Conservation (phyloP, 2,113 vertebrate genomes). For the Empidonax alnorum region DNA sequence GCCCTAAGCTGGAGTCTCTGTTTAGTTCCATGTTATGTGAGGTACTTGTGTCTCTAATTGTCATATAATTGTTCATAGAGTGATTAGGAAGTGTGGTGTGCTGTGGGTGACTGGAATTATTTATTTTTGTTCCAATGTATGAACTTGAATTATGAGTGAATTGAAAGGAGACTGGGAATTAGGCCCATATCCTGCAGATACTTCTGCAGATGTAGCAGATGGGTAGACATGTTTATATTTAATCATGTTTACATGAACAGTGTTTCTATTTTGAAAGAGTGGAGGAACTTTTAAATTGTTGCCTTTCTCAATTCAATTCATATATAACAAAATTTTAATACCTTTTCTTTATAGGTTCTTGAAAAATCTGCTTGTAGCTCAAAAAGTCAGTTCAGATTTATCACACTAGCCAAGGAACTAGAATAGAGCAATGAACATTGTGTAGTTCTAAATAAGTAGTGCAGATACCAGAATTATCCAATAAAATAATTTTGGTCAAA, state of each 20-base stretch:
- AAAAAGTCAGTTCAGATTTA: neutral
- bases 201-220: slow-evolving; percentile 3
- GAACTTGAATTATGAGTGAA: neutral
- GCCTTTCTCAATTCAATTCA: neutral
- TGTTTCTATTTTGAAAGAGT: neutral
- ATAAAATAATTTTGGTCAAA: neutral
- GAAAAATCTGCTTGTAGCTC: neutral
- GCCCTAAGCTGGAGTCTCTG: neutral
- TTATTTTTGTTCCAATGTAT: slow-evolving; percentile 15
- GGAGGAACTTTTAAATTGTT: neutral
- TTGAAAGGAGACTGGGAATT: slow-evolving; percentile 15
- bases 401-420: neutral
- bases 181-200: neutral
- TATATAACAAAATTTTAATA: neutral
- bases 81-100: neutral
- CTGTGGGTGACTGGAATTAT: neutral
- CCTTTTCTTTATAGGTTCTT: neutral
- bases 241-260: neutral
- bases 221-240: neutral
- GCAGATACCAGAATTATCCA: neutral
- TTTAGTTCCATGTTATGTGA: neutral
- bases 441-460: neutral
- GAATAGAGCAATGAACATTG: neutral
- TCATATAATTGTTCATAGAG: neutral
- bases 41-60: neutral